These are phyloP conservation scores for Calypte anna DNA, from an alignment of 2,113 vertebrate genomes.

Conservation along the genomic window DNA sequence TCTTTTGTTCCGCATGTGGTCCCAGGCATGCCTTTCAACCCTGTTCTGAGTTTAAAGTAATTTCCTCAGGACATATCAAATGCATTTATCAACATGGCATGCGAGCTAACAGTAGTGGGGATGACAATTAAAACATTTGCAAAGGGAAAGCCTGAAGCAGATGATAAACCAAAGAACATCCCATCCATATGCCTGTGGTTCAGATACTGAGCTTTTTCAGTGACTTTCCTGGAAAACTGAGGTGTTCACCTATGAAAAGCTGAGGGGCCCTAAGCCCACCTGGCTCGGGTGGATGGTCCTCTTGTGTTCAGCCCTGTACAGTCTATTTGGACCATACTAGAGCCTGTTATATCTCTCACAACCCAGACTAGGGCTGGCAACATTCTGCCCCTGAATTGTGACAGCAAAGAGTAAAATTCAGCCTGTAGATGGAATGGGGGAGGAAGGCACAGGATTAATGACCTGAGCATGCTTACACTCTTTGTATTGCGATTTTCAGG, in stretches of 20 bases:
- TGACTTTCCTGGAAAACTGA: not conserved
- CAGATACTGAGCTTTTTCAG: not conserved
- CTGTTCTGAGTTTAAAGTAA: not conserved
- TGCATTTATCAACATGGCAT: rapidly evolving
- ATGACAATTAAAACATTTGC: not conserved
- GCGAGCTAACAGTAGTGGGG: not conserved
- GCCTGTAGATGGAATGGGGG: not conserved
- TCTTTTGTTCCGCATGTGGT: not conserved
- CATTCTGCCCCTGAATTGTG: rapidly evolving
- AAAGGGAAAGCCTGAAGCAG: not conserved
- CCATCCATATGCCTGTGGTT: not conserved
- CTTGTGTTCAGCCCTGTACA: not conserved
- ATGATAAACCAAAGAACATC: not conserved
- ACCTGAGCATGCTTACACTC: conserved; percentile 33
- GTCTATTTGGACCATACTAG: not conserved
- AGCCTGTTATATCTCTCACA: not conserved
- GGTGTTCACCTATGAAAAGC: not conserved
- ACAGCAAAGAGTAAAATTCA: not conserved
- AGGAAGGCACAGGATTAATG: not conserved
- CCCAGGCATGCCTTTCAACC: not conserved
- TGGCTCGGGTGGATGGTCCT: not conserved
- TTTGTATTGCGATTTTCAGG: conserved; percentile 67
- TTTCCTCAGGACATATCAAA: not conserved
- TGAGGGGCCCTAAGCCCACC: not conserved
- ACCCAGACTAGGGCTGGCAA: not conserved